Percentiles rank a stretch among this genome's conserved stretches.
Evolutionary conservation across 2,888 invertebrate species (phyloP).

Genomic region (Melolontha melolontha): DNA sequence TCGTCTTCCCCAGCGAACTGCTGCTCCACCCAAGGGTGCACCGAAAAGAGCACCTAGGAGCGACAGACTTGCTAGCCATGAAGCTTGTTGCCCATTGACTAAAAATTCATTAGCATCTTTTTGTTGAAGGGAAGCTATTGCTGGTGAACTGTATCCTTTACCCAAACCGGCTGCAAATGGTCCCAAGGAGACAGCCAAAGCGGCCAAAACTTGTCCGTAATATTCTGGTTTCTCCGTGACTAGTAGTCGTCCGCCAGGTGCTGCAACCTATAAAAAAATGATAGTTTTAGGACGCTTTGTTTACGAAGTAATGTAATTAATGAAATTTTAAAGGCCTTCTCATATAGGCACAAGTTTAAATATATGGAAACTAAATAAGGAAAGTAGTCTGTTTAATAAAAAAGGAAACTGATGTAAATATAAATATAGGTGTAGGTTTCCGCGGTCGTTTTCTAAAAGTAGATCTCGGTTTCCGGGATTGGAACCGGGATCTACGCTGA

Average conservation of each 20-base stretch:
- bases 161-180: slow-evolving; percentile 84
- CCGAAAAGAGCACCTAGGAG: slow-evolving; percentile 84
- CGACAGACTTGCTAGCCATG: slow-evolving; percentile 85
- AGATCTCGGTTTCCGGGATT: too few species aligned
- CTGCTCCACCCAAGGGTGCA: slow-evolving; percentile 82
- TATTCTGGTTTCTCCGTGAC: slow-evolving; percentile 60
- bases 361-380: too few species aligned
- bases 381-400: too few species aligned
- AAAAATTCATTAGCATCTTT: slow-evolving; percentile 74
- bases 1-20: slow-evolving; percentile 80
- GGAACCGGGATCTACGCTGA: too few species aligned
- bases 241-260: slow-evolving; percentile 60
- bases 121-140: slow-evolving; percentile 78
- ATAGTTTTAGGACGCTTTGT: too few species aligned
- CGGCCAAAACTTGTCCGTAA: slow-evolving; percentile 76
- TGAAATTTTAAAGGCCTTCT: not conserved
- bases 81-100: slow-evolving; percentile 79
- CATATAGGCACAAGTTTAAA: too few species aligned
- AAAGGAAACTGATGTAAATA: too few species aligned
- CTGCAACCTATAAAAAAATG: slow-evolving; percentile 56
- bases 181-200: slow-evolving; percentile 82
- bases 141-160: slow-evolving; percentile 87
- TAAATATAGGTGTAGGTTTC: too few species aligned
- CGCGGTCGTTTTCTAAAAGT: too few species aligned
- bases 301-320: not conserved